Percentiles rank a stretch among this genome's conserved stretches.
phyloP scores from a whole-genome alignment of 2,113 vertebrate species.

The Balaeniceps rex region DNA sequence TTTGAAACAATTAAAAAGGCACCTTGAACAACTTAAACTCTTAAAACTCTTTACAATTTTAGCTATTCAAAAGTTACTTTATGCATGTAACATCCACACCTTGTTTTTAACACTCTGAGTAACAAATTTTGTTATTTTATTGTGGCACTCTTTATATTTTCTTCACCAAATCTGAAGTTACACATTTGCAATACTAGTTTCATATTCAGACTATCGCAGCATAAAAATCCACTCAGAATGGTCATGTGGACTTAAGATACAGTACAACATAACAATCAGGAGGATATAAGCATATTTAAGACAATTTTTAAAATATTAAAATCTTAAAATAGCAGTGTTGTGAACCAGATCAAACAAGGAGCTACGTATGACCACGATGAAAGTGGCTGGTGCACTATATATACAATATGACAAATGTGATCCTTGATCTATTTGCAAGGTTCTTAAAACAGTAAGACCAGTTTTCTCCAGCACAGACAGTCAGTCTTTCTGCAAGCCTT shows the following conservation, averaged over 20 bases:
- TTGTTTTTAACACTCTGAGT: constrained; percentile 37
- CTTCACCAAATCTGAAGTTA: neutral
- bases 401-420: constrained; percentile 8
- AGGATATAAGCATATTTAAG: constrained; percentile 52
- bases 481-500: neutral
- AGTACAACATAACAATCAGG: constrained; percentile 8
- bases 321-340: constrained; percentile 38
- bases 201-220: neutral
- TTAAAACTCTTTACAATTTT: constrained; percentile 27
- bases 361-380: neutral
- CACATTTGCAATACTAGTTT: neutral
- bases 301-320: constrained; percentile 36
- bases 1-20: constrained; percentile 70
- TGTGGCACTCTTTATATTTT: constrained; percentile 10
- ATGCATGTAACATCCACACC: constrained; percentile 1
- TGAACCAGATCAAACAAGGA: constrained; percentile 43
- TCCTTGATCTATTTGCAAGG: constrained; percentile 15
- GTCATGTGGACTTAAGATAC: neutral
- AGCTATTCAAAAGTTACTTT: constrained; percentile 16
- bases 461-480: constrained; percentile 2
- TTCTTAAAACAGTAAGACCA: constrained; percentile 39
- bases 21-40: constrained; percentile 66
- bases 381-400: constrained; percentile 46
- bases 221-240: constrained; percentile 34
- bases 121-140: neutral